Evolutionary conservation across 2,113 vertebrate genomes (phyloP), one percentile per base, ranked within the genome.

Genomic region (Entomyzon cyanotis): DNA sequence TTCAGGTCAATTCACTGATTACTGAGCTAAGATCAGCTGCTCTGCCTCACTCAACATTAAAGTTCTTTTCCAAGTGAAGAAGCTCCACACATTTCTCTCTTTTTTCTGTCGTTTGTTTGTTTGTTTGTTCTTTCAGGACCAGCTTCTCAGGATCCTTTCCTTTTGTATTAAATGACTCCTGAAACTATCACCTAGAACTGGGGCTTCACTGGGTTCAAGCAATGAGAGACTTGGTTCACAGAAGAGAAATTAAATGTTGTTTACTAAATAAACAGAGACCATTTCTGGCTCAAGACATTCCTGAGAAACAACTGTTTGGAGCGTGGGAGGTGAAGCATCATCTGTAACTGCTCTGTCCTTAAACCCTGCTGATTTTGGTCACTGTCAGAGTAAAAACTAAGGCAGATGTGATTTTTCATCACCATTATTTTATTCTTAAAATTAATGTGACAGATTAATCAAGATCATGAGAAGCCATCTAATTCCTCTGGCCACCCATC

Each of bases 241-340:
- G 37, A 67, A 90, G 5, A 85, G 4, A 75, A 84, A 62, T n/a
- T 44, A 56, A 44, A 1, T 30, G 17, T 42, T 35, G 7, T 33
- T 87, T 79, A 24, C 20, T 46, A 70, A 62, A 67, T 25, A 84
- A 75, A 67, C 10, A 76, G 31, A 39, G 8, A 46, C 1, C 1
- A 14, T 18, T 41, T 75, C 31, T 75, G 35, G 10, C 27, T 39
- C 12, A 63, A 62, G 52, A 37, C 2, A 63, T 27, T 35, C 25
- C 23, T 42, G 21, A 75, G 35, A 63, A 80, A 64, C 6, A 47
- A 28, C 19, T 1, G 10, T 10, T 28, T 71, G 30, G 12, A 55
- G 2, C 0, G 4, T 1, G 6, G 44, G 20, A 70, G 24, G 24
- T 24, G 6, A 75, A 82, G 1, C 7, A 15, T 20, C 9, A 0